Evolutionary conservation across 2,888 invertebrate genomes (phyloP).

Genomic region (Leptopilina syphax): DNA sequence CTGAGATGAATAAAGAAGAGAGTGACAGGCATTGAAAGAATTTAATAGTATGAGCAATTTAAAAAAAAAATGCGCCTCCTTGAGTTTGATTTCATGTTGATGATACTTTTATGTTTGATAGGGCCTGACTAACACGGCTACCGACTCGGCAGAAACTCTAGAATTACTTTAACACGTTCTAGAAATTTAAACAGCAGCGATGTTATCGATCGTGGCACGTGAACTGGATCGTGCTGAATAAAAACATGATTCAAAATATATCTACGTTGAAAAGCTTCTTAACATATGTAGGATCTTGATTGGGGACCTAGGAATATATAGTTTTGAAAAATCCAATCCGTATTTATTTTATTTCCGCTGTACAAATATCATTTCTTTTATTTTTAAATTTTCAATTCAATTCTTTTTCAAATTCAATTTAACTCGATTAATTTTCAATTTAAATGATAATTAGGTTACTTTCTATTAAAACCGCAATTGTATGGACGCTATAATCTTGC

Average conservation of each 20-base stretch:
- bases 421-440: too few relatives aligned
- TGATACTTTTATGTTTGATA: background rate
- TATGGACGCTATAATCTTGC: too few relatives aligned
- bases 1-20: background rate
- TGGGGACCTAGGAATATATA: background rate
- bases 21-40: background rate
- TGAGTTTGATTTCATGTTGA: background rate
- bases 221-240: background rate
- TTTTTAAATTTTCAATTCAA: too few relatives aligned
- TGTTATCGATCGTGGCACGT: slow-evolving; percentile 12
- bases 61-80: background rate
- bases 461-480: too few relatives aligned
- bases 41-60: background rate
- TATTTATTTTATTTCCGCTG: too few relatives aligned
- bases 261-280: background rate
- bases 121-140: background rate
- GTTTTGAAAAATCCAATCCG: background rate
- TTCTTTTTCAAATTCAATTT: too few relatives aligned
- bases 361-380: too few relatives aligned
- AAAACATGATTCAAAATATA: background rate
- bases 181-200: background rate
- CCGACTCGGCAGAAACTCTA: background rate
- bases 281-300: background rate
- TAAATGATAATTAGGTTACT: too few relatives aligned
- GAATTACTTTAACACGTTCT: background rate